Base-by-base conservation (phyloP, 2,888 invertebrate species). In the Anagyrus pseudococci region DNA sequence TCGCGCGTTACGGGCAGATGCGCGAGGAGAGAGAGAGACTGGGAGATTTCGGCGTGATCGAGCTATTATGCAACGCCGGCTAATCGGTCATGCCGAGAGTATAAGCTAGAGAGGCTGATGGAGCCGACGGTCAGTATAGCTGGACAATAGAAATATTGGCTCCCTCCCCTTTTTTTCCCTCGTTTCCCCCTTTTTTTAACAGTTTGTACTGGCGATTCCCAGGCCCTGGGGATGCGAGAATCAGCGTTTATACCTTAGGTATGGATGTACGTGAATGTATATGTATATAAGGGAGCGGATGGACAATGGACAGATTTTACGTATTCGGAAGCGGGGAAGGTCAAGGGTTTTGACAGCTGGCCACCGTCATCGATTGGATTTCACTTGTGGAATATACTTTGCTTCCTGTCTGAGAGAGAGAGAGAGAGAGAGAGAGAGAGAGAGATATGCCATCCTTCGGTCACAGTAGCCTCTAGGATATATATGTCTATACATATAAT, bases 311-410 rank as follows among this genome's bases (percentile, higher is more conserved):
- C 44, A 41, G 50, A 58, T 33, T 52, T 52, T 7, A 17, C n/a
- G 23, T 15, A 10, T 15, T 33, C 25, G 19, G 20, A 33, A 8
- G 19, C 3, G 10, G 22, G 37, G 33, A 48, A 72, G 76, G 75
- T 76, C 76, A 76, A 74, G 73, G 70, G 73, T 74, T 76, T 74
- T 70, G 70, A 71, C 76, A 76, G 76, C 76, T 76, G 76, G 72
- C 53, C 26, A 4, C 13, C 43, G 26, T 25, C 44, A 37, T 55
- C 53, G 33, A 54, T 54, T 44, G 15, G 26, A 26, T 54, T 43
- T 44, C 43, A 26, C 44, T 26, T 40, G 53, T 41, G 40, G 26
- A 46, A 53, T 52, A 41, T 15, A 1, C 8, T 7, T 29, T 7
- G 6, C 29, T 29, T 10, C 29, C 4, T 29, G 6, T 10, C 29